A percentile compares a stretch with the other conserved stretches of the same genome.
These are phyloP conservation scores for Lanistes nyassanus DNA, from an alignment of 1,140 invertebrate genomes.

Conservation along the genomic window DNA sequence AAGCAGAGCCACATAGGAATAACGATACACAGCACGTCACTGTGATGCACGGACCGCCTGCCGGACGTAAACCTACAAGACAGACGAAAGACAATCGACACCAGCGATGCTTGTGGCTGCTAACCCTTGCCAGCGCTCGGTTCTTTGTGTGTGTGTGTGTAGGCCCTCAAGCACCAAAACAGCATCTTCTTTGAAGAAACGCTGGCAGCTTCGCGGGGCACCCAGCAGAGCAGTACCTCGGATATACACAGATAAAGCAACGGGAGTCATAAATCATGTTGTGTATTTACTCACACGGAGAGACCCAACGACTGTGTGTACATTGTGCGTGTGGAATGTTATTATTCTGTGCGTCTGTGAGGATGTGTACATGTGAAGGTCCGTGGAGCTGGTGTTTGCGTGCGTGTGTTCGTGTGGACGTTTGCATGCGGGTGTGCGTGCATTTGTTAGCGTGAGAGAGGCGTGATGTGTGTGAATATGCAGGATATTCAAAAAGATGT, in stretches of 20 bases:
- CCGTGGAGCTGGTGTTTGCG: background rate
- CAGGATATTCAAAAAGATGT: too few species aligned
- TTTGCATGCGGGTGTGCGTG: conserved; percentile 6
- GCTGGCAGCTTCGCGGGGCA: background rate
- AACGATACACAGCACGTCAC: background rate
- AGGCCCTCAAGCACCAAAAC: conserved; percentile 20
- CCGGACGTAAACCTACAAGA: background rate
- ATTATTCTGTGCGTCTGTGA: background rate
- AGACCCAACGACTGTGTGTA: background rate
- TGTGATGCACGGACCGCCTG: background rate
- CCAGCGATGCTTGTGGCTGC: background rate
- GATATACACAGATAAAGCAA: background rate
- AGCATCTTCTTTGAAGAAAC: conserved; percentile 7
- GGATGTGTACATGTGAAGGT: background rate
- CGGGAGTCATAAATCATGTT: too few species aligned
- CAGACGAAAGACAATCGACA: background rate
- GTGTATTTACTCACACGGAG: too few species aligned
- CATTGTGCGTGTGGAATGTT: background rate
- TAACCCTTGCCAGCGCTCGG: background rate
- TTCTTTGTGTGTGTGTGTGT: background rate
- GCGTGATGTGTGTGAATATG: too few species aligned
- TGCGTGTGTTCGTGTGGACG: conserved; percentile 7
- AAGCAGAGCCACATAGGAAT: background rate
- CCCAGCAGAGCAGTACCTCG: background rate
- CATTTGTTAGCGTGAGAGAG: background rate